Evolutionary conservation across 1,140 invertebrate genomes (phyloP).

Genomic region (Mamestra configurata): DNA sequence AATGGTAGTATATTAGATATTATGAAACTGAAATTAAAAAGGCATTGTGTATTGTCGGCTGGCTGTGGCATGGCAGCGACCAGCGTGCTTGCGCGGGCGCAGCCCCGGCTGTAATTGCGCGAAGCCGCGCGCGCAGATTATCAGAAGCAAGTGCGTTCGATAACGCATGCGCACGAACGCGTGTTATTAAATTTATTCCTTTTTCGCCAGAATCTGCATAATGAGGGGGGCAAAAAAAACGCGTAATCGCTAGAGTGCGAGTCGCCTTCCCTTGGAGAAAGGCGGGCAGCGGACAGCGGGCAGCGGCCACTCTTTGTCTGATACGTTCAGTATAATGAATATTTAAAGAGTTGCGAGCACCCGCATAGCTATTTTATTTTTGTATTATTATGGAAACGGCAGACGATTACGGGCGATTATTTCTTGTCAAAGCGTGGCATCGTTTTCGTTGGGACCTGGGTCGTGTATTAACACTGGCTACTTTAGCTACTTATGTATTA

Average conservation of each 20-base stretch:
- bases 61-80: conserved; percentile 26
- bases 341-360: conserved; percentile 66
- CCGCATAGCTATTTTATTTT: conserved; percentile 65
- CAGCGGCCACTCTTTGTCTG: conserved; percentile 73
- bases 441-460: conserved; percentile 48
- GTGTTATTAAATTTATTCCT: conserved; percentile 87
- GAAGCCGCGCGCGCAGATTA: conserved; percentile 81
- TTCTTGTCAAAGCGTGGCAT: conserved; percentile 70
- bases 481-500: conserved; percentile 61
- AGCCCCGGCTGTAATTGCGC: conserved; percentile 71
- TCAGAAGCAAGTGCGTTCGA: conserved; percentile 86
- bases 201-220: conserved; percentile 86
- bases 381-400: conserved; percentile 64
- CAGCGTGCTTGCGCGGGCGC: conserved; percentile 51
- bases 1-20: conserved; percentile 58
- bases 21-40: conserved; percentile 78
- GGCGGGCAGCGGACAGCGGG: conserved; percentile 68
- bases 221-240: conserved; percentile 83
- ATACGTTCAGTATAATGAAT: conserved; percentile 73
- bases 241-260: conserved; percentile 82
- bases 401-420: conserved; percentile 69
- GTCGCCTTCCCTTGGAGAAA: conserved; percentile 78
- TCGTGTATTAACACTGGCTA: conserved; percentile 61
- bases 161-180: conserved; percentile 85
- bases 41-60: conserved; percentile 6